A percentile compares a stretch with the other conserved stretches of the same genome.
These are phyloP conservation scores for Plectus sambesii DNA, from an alignment of 1,140 invertebrate genomes.

Conservation along the genomic window DNA sequence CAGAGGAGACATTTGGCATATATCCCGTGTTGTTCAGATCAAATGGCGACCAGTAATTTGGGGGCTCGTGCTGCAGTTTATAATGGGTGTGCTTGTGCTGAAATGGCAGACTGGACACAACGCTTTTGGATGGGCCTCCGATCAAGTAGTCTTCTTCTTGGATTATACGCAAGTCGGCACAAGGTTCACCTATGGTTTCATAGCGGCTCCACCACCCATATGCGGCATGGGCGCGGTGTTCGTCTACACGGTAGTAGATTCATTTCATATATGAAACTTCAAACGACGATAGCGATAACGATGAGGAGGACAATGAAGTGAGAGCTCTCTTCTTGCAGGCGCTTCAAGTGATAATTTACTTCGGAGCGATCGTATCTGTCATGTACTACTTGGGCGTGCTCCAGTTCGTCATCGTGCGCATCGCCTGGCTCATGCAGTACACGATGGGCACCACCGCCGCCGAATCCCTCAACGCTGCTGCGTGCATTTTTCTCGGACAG, in stretches of 20 bases:
- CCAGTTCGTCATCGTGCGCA: slow-evolving; percentile 65
- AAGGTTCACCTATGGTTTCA: slow-evolving; percentile 68
- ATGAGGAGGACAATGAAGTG: neutral
- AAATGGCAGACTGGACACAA: slow-evolving; percentile 64
- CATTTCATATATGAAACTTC: slow-evolving; percentile 9
- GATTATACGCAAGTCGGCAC: slow-evolving; percentile 63
- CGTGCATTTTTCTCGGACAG: slow-evolving; percentile 77
- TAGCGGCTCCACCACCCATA: slow-evolving; percentile 52
- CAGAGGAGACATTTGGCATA: no score
- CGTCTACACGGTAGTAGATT: slow-evolving; percentile 55
- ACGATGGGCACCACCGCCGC: slow-evolving; percentile 72
- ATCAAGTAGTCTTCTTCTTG: slow-evolving; percentile 62
- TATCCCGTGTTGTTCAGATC: no score
- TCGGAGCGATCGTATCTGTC: slow-evolving; percentile 74
- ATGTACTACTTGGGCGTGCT: slow-evolving; percentile 75
- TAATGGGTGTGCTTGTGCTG: slow-evolving; percentile 71
- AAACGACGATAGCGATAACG: neutral
- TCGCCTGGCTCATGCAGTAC: slow-evolving; percentile 62
- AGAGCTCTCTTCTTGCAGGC: neutral
- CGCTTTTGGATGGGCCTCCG: slow-evolving; percentile 69
- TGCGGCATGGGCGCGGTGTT: slow-evolving; percentile 52
- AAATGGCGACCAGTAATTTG: slow-evolving; percentile 54
- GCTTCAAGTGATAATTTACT: slow-evolving; percentile 67
- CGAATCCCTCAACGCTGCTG: slow-evolving; percentile 75
- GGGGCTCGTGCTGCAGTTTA: slow-evolving; percentile 69